Evolutionary conservation across 1,140 invertebrate genomes (phyloP).

Genomic region (Nylanderia fulva): DNA sequence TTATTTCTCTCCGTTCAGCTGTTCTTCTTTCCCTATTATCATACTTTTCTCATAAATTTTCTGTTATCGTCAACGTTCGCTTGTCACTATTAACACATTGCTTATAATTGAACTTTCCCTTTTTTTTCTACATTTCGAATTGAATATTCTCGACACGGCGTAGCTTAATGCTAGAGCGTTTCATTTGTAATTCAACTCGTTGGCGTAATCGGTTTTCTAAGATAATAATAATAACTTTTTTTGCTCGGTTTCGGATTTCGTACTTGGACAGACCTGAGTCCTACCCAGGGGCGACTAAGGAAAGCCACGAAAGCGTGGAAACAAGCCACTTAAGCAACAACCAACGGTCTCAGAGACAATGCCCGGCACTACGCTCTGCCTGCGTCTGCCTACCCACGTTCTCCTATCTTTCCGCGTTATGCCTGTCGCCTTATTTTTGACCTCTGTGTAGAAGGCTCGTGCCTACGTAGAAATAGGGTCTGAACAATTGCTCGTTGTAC

Average conservation of each 20-base stretch:
- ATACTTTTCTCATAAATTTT: conserved; percentile 4
- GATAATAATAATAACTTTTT: too few relatives aligned
- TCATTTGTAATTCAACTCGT: not conserved
- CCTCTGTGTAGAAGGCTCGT: conserved; percentile 39
- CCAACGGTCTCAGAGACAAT: conserved; percentile 80
- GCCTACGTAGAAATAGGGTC: not conserved
- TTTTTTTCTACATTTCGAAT: too few relatives aligned
- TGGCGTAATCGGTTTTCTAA: not conserved
- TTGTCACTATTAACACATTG: too few relatives aligned
- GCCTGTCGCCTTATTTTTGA: conserved; percentile 76
- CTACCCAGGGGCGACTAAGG: conserved; percentile 23
- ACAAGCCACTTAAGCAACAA: conserved; percentile 83
- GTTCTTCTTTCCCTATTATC: not conserved
- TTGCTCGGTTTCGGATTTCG: conserved; percentile 1
- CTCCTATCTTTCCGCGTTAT: conserved; percentile 67
- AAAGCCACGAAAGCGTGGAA: conserved; percentile 85
- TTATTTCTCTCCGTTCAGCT: not conserved
- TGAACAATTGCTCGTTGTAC: conserved; percentile 12
- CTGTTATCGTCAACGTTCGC: not conserved
- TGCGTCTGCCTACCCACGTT: conserved; percentile 71
- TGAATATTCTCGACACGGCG: too few relatives aligned
- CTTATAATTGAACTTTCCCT: too few relatives aligned
- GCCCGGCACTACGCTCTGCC: conserved; percentile 83
- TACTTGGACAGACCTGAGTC: conserved; percentile 13
- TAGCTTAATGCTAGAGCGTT: too few relatives aligned